These are phyloP conservation scores for Cottoperca gobio DNA, from an alignment of 2,797 vertebrate genomes.

Conservation along the genomic window DNA sequence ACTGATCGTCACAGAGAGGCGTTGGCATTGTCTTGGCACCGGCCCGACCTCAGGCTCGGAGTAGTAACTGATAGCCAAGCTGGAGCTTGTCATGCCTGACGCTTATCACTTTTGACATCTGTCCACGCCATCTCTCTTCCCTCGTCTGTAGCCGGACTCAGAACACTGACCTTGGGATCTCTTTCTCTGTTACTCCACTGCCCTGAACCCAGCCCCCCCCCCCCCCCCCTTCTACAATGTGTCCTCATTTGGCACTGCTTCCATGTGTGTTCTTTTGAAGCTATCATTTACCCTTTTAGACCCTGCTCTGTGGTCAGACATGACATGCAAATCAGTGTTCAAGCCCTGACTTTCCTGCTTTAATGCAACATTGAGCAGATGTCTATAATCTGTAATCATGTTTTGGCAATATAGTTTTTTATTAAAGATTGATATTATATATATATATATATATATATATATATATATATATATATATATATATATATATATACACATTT, in stretches of 20 bases:
- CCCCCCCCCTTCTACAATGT: conserved; percentile 14
- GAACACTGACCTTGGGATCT: conserved; percentile 77
- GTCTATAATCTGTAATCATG: not conserved
- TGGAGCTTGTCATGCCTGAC: conserved; percentile 85
- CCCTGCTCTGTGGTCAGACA: conserved; percentile 55
- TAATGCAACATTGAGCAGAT: conserved; percentile 5
- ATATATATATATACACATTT: not conserved
- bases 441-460: not conserved
- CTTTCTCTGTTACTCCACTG: conserved; percentile 52
- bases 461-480: not conserved
- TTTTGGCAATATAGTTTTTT: not conserved
- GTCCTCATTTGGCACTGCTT: conserved; percentile 60
- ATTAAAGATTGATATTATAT: not conserved
- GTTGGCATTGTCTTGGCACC: conserved; percentile 80
- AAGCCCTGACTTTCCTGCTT: conserved; percentile 25
- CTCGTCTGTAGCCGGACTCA: conserved; percentile 46
- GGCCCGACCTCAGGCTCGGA: conserved; percentile 82
- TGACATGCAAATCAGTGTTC: conserved; percentile 47
- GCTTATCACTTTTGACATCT: conserved; percentile 90
- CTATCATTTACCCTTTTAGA: conserved; percentile 65
- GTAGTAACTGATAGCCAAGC: conserved; percentile 82
- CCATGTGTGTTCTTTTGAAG: conserved; percentile 45
- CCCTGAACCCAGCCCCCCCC: conserved; percentile 38
- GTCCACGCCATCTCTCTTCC: conserved; percentile 79
- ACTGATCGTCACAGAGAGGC: conserved; percentile 80